Percentiles rank a stretch among this genome's conserved stretches.
Conservation (phyloP, 2,797 vertebrate species). For the Molossus alvarezi region DNA sequence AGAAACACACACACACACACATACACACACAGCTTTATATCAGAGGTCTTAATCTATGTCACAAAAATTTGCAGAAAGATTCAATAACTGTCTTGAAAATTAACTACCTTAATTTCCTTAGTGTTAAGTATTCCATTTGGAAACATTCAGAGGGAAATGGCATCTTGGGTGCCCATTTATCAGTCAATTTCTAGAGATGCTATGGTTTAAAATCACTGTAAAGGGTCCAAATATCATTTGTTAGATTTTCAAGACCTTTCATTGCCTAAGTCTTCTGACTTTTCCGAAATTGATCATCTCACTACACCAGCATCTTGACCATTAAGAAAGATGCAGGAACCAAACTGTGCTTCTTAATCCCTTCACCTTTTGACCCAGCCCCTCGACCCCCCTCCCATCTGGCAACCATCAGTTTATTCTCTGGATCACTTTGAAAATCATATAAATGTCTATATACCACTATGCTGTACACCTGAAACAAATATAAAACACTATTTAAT, state of each 20-base stretch:
- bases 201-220: background rate
- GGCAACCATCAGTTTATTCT: background rate
- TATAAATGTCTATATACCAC: background rate
- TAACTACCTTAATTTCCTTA: conserved; percentile 14
- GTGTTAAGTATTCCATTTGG: background rate
- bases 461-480: background rate
- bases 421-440: background rate
- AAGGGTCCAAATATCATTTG: background rate
- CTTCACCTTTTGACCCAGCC: too few relatives aligned
- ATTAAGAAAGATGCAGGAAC: background rate
- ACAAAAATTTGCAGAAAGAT: background rate
- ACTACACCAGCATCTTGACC: background rate
- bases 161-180: background rate
- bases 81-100: conserved; percentile 7
- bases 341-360: background rate
- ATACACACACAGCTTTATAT: background rate
- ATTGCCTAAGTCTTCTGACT: background rate
- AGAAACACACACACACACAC: background rate
- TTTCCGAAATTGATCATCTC: background rate
- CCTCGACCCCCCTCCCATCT: background rate
- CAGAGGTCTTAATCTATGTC: background rate
- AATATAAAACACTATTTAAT: background rate
- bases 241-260: background rate
- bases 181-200: background rate
- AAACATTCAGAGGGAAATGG: conserved; percentile 7